Evolutionary conservation across 2,797 vertebrate species (phyloP).

Genomic region (Microctenopoma stevenorrisi): DNA sequence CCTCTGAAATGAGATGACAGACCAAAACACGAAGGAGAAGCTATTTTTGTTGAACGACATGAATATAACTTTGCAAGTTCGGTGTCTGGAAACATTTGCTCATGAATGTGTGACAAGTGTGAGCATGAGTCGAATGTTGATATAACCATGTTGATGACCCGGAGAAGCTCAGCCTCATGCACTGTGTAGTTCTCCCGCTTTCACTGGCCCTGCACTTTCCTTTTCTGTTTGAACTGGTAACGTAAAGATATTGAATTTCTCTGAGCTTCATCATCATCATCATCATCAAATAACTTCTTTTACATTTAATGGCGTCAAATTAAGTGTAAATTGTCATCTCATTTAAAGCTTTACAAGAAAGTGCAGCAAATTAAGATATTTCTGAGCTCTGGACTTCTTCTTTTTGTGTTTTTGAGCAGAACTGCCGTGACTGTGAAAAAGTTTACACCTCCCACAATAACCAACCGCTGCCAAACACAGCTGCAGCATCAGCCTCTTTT

Average conservation of each 20-base stretch:
- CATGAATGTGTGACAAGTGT: constrained; percentile 30
- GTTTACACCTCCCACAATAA: constrained; percentile 28
- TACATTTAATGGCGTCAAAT: not conserved
- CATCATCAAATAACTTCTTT: constrained; percentile 36
- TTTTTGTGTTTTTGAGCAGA: constrained; percentile 34
- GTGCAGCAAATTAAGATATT: constrained; percentile 37
- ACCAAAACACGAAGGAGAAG: constrained; percentile 50
- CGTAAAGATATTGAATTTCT: constrained; percentile 5
- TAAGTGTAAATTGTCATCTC: not conserved
- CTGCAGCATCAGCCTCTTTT: constrained; percentile 23
- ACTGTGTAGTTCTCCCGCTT: not conserved
- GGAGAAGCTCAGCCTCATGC: constrained; percentile 39
- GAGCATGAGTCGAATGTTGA: constrained; percentile 44
- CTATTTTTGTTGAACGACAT: constrained; percentile 50
- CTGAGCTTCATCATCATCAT: constrained; percentile 21
- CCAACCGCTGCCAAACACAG: constrained; percentile 26
- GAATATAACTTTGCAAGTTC: constrained; percentile 52
- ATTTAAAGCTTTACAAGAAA: constrained; percentile 18
- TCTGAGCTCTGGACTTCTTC: constrained; percentile 37
- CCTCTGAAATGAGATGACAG: constrained; percentile 54
- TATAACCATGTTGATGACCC: constrained; percentile 31
- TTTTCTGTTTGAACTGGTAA: constrained; percentile 7
- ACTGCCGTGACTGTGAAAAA: constrained; percentile 28
- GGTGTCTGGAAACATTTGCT: constrained; percentile 49
- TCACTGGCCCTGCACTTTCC: not conserved